Conservation (phyloP, 2,797 vertebrate species). For the Mionectes olivaceus region DNA sequence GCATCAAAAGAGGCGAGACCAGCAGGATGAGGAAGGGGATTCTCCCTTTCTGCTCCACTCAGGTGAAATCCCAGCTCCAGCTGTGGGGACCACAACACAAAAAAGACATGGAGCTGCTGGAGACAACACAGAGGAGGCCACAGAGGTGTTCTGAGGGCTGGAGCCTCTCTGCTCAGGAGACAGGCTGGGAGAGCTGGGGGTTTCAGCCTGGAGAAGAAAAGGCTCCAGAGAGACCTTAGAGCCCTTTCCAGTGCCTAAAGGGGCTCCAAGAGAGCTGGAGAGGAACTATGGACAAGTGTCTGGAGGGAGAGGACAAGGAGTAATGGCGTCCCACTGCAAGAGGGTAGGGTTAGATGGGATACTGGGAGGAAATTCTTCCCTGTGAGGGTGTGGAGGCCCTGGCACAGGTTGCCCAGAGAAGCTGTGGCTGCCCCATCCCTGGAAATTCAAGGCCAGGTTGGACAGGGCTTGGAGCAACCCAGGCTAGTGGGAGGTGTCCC, state of each 20-base stretch:
- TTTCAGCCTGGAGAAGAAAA: neutral
- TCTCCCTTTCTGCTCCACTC: neutral
- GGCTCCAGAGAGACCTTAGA: neutral
- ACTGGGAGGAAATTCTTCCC: neutral
- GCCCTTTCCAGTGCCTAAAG: neutral
- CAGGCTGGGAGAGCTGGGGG: neutral
- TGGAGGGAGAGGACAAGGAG: neutral
- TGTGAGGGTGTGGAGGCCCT: neutral
- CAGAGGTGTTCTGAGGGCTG: neutral
- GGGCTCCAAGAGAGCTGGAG: neutral
- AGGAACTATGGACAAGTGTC: neutral
- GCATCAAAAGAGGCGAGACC: neutral
- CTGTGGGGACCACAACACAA: neutral
- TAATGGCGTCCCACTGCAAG: neutral
- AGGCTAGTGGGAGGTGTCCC: neutral
- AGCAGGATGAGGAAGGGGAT: neutral
- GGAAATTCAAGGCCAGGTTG: neutral
- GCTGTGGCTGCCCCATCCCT: neutral
- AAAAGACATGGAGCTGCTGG: neutral
- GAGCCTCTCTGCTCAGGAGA: neutral
- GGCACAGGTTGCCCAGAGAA: neutral
- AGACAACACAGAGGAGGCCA: neutral
- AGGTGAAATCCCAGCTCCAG: neutral
- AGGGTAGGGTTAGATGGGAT: neutral
- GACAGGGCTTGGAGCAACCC: neutral